Base-by-base conservation (phyloP, 2,888 invertebrate species). In the Mesochorus sp. region DNA sequence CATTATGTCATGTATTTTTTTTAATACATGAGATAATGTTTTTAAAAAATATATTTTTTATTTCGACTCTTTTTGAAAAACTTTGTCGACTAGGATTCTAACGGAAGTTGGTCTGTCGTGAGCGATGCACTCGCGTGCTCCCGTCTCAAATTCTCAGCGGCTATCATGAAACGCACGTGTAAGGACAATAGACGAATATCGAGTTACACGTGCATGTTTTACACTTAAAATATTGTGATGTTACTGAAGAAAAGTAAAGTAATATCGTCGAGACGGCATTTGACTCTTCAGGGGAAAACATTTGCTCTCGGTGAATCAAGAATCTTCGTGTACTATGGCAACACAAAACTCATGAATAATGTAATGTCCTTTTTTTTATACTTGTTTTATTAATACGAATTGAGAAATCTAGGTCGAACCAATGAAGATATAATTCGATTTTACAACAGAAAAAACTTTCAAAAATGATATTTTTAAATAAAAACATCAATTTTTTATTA, bases 141-240 rank as follows among this genome's bases (percentile, higher is more conserved):
- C 5, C 34, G 21, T 59, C 51, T 68, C 17, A 70, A 78, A 70
- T 57, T 68, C 70, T 59, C 47, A 67, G 67, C n/a, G n/a, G n/a
- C 61, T 51, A 49, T 49, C 55, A 62, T 47, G 66, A 67, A 26
- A 67, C 61, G 19, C 37, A 26, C 10, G 10, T n/a, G n/a, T n/a
- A 51, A 26, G 31, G 42, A 78, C 78, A 78, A 78, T 78, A 26
- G 34, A 26, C 19, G 21, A 59, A 59, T 64, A 57, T 76, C 71
- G 34, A 44, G 55, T 74, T 74, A 59, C 61, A 12, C 44, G 17
- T n/a, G n/a, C n/a, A n/a, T 17, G 39, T 57, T 73, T 57, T 14
- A 57, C 19, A 10, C 24, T 12, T 6, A 24, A 24, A 47, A 37
- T 39, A 57, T 10, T 31, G 34, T 34, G 19, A 0, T 39, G 5